Evolutionary conservation across 2,888 invertebrate species (phyloP).

Genomic region (Rotaria magnacalcarata): DNA sequence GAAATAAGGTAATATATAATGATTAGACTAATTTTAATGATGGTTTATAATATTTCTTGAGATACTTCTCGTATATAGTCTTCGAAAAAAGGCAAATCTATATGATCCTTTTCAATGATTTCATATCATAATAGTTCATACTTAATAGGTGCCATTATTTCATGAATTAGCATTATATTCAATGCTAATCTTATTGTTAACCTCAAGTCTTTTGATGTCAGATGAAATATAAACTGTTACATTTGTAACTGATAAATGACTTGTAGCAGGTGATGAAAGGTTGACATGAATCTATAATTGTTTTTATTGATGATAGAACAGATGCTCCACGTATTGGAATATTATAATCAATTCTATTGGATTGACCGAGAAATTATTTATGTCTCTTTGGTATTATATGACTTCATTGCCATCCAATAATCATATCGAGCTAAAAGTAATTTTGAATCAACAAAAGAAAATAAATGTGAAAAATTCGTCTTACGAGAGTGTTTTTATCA

Average conservation of each 20-base stretch:
- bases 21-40: neutral
- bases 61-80: neutral
- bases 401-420: too few species aligned
- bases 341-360: neutral
- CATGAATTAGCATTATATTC: neutral
- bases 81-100: neutral
- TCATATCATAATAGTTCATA: neutral
- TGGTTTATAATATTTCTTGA: neutral
- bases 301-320: neutral
- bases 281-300: neutral
- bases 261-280: neutral
- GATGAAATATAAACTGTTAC: neutral
- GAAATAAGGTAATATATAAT: neutral
- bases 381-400: neutral
- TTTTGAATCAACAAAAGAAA: too few species aligned
- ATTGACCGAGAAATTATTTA: neutral
- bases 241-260: neutral
- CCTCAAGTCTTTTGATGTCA: neutral
- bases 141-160: neutral
- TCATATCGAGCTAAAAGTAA: too few species aligned
- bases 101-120: neutral
- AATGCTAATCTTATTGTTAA: neutral
- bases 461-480: too few species aligned
- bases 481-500: too few species aligned
- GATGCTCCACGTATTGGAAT: neutral